A percentile compares a stretch with the other conserved stretches of the same genome.
phyloP scores from a whole-genome alignment of 64 coral and sea anemone species.

The Hydrozoanthus tunicans region DNA sequence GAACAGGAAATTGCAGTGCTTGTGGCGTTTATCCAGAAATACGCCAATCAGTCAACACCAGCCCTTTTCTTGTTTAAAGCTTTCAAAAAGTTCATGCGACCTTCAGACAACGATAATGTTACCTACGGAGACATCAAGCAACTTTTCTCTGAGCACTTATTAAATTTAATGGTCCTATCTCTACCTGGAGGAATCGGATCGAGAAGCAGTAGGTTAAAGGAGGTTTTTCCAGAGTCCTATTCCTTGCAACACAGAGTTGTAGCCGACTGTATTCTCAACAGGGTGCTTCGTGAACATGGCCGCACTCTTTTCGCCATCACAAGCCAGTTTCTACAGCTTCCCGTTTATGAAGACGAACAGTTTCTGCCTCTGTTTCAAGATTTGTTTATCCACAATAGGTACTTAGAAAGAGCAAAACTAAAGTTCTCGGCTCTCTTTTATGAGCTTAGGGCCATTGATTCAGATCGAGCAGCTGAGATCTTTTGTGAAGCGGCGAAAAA shows the following conservation, averaged over 20 bases:
- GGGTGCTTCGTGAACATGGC: neutral
- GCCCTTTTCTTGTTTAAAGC: constrained; percentile 55
- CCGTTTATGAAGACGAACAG: constrained; percentile 32
- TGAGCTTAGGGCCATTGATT: constrained; percentile 29
- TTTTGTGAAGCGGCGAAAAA: constrained; percentile 70
- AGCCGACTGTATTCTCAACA: constrained; percentile 60
- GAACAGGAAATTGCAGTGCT: constrained; percentile 68
- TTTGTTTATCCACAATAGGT: constrained; percentile 62
- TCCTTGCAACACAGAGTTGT: constrained; percentile 76
- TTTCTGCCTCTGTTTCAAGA: constrained; percentile 62
- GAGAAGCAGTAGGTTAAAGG: neutral
- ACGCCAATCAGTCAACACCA: constrained; percentile 62
- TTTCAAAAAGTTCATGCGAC: constrained; percentile 47
- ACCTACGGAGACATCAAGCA: constrained; percentile 81
- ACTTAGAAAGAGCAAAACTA: neutral
- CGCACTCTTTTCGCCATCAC: constrained; percentile 19
- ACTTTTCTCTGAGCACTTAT: constrained; percentile 73
- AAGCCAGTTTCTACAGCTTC: constrained; percentile 63
- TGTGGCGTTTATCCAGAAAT: constrained; percentile 75
- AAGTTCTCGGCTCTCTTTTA: constrained; percentile 77
- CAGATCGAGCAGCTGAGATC: constrained; percentile 35
- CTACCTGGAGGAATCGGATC: constrained; percentile 9
- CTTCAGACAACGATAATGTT: neutral
- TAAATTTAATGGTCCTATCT: constrained; percentile 76
- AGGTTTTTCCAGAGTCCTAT: constrained; percentile 46